phyloP scores from a whole-genome alignment of 2,797 vertebrate species.

The Sebastes itinus region DNA sequence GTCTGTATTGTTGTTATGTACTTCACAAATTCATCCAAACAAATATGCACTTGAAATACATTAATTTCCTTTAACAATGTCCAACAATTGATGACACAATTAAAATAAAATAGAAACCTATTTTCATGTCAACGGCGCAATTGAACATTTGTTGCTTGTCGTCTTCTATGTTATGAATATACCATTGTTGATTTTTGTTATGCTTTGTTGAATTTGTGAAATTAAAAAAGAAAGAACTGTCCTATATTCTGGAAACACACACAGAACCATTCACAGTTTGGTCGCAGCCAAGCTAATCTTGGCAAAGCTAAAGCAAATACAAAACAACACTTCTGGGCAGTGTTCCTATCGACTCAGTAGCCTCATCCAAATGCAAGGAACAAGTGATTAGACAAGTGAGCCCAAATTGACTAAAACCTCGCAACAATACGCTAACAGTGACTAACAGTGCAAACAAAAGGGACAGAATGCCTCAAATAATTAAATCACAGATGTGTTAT shows the following conservation, averaged over 20 bases:
- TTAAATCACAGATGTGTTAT: slow-evolving; percentile 45
- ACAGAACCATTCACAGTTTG: slow-evolving; percentile 36
- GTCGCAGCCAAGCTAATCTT: slow-evolving; percentile 57
- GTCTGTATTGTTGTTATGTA: not conserved
- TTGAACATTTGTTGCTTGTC: not conserved
- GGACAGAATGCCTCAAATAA: slow-evolving; percentile 44
- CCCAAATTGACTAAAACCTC: slow-evolving; percentile 58
- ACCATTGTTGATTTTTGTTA: slow-evolving; percentile 11
- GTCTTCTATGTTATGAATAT: not conserved
- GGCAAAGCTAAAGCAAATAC: slow-evolving; percentile 62
- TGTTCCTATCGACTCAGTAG: slow-evolving; percentile 51
- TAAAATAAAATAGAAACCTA: not conserved
- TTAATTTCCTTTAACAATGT: not conserved
- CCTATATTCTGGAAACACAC: slow-evolving; percentile 28
- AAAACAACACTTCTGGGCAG: slow-evolving; percentile 65
- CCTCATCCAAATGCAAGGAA: slow-evolving; percentile 64
- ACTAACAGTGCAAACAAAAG: slow-evolving; percentile 39
- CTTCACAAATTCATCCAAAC: not conserved
- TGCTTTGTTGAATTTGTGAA: slow-evolving; percentile 46
- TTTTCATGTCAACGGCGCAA: not conserved
- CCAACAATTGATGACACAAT: slow-evolving; percentile 42
- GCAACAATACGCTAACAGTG: slow-evolving; percentile 50
- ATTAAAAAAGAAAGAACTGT: slow-evolving; percentile 25
- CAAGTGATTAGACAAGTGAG: slow-evolving; percentile 65
- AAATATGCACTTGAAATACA: not conserved